Evolutionary conservation across 1,140 invertebrate genomes (phyloP), one percentile per base, ranked within the genome.

Genomic region (Helicoverpa armigera): DNA sequence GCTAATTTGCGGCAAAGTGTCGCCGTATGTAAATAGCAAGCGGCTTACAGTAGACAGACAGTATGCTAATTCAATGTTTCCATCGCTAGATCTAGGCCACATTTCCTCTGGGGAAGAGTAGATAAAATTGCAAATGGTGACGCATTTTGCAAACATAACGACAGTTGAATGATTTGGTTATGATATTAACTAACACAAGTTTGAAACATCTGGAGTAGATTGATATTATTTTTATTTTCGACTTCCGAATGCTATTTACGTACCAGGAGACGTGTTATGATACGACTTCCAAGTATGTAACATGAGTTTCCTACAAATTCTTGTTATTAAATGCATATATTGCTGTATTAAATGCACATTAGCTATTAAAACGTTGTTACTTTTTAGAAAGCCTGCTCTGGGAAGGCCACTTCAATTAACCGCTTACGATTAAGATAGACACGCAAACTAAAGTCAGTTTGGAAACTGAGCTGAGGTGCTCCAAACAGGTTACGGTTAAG

Each of bases 61-160:
- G 73, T 85, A 85, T 84, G 85, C 82, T 86, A 88, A 91, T 90
- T 84, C 35, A 83, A 67, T 81, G 80, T 79, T 76, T 81, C 51
- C 63, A 79, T 54, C 73, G 50, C 12, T 63, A 86, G 75, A 90
- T 89, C 85, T 92, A 89, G 92, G 88, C 69, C 90, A 82, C 79
- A 82, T 85, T 90, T 92, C 90, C 92, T 89, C 74, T 80, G 86
- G 74, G 84, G 85, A 92, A 85, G 80, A 86, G 67, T 81, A 87
- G 92, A 92, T 92, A 91, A 88, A 85, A 75, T 88, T 89, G 89
- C 87, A 90, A 92, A 93, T 89, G 53, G 65, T 65, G 50, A 56
- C 50, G 58, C 58, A 54, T 77, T 77, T 72, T 29, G 13, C 73
- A 82, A 78, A 78, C 48, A 48, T 48, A n/a, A 70, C 48, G 23